Evolutionary conservation across 2,113 vertebrate species (phyloP).

Genomic region (Pterocles gutturalis): DNA sequence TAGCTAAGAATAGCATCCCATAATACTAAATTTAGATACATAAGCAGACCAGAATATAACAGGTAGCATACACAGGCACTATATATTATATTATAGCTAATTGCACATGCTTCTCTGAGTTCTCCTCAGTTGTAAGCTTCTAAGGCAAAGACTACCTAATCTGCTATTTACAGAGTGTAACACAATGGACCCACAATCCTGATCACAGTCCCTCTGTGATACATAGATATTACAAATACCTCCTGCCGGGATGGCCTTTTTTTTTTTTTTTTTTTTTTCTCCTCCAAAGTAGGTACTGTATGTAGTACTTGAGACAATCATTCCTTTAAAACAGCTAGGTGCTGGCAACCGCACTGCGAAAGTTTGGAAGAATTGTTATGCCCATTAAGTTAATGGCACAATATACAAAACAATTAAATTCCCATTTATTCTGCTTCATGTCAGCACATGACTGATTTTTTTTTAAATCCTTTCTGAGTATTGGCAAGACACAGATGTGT

Average conservation of each 20-base stretch:
- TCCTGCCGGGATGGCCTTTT: background rate
- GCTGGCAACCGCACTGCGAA: background rate
- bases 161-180: background rate
- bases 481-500: background rate
- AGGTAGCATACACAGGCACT: background rate
- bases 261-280: background rate
- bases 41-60: background rate
- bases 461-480: background rate
- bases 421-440: background rate
- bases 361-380: background rate
- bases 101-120: background rate
- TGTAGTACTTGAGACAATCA: no score
- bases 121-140: background rate
- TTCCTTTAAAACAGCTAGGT: no score
- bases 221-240: background rate
- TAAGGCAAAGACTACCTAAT: background rate
- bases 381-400: background rate
- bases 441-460: background rate
- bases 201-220: background rate
- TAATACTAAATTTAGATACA: background rate
- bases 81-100: background rate
- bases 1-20: background rate
- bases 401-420: background rate
- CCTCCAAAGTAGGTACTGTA: no score
- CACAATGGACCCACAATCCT: rapidly evolving